Base-by-base conservation (phyloP, 2,888 invertebrate genomes). In the Synanthedon vespiformis region DNA sequence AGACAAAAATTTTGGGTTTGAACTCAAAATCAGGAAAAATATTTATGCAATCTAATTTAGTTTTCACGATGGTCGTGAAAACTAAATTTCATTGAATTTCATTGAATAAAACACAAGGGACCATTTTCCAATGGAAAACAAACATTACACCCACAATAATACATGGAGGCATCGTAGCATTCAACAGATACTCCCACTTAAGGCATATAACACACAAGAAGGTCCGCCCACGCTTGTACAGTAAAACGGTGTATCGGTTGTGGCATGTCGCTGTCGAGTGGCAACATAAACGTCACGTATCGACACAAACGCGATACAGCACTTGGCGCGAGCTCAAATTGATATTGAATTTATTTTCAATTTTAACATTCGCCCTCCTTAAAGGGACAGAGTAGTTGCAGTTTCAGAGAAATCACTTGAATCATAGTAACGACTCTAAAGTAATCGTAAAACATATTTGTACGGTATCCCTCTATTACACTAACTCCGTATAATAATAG, bases 281-380 rank as follows among this genome's bases (percentile, higher is more conserved):
- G 74, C 66, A 68, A 70, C 71, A 76, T 71, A 71, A 73, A 73
- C 81, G 82, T 80, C 80, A 74, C 74, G 77, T 77, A 82, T 81
- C 84, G 81, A 77, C 77, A 75, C 73, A 64, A 70, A 66, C 72
- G 67, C 72, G 73, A 72, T 74, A 73, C 76, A 74, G 69, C 80
- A 80, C 85, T 87, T 87, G 87, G 87, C 86, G 68, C 82, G 72
- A 69, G 84, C 82, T 87, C 86, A 87, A 87, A 87, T 87, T 86
- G 85, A 85, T 86, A 87, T 86, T 85, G 86, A 81, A 87, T 87
- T 87, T 86, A 87, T 86, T 87, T 86, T 86, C 80, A 86, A 86
- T 84, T 87, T 86, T 85, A 86, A 82, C 82, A 83, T 51, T 34
- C 82, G 84, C 82, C 80, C 86, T 87, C 82, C 82, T 84, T 85